Conservation (phyloP, 2,888 invertebrate genomes). For the Ectemnius lituratus region DNA sequence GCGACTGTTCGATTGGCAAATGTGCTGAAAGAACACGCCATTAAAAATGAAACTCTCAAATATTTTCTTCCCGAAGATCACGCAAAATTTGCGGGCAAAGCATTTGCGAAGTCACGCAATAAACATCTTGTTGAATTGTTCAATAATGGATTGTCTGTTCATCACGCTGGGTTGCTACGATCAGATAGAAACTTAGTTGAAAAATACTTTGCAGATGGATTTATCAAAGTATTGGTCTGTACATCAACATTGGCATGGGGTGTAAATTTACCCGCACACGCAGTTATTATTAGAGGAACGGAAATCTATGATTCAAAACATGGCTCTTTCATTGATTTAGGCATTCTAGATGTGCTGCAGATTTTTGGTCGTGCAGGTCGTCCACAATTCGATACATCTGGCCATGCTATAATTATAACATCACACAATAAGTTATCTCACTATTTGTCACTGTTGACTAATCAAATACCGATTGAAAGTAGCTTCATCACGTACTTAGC, state of each 20-base stretch:
- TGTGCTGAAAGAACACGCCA: slow-evolving; percentile 89
- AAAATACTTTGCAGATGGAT: slow-evolving; percentile 91
- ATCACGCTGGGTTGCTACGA: slow-evolving; percentile 97
- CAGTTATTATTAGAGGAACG: slow-evolving; percentile 97
- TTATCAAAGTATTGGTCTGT: slow-evolving; percentile 84
- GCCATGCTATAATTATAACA: slow-evolving; percentile 97
- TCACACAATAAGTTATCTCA: slow-evolving; percentile 93
- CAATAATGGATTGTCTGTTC: slow-evolving; percentile 92
- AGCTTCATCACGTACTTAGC: slow-evolving; percentile 94
- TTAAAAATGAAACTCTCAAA: slow-evolving; percentile 85
- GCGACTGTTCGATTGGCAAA: slow-evolving; percentile 95
- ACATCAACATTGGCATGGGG: slow-evolving; percentile 99
- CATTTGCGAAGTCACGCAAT: slow-evolving; percentile 87
- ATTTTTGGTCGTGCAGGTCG: slow-evolving; percentile 99
- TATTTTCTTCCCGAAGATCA: slow-evolving; percentile 84
- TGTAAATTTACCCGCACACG: slow-evolving; percentile 99
- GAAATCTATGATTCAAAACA: slow-evolving; percentile 98
- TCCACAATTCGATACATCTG: slow-evolving; percentile 97
- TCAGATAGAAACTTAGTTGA: slow-evolving; percentile 93
- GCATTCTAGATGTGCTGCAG: slow-evolving; percentile 97
- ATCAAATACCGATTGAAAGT: slow-evolving; percentile 99
- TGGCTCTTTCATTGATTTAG: slow-evolving; percentile 95
- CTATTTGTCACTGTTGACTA: slow-evolving; percentile 95
- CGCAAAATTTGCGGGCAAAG: slow-evolving; percentile 84
- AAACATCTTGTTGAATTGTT: slow-evolving; percentile 91